Evolutionary conservation across 1,140 invertebrate species (phyloP), one percentile per base, ranked within the genome.

Genomic region (Ptiloglossa arizonensis): DNA sequence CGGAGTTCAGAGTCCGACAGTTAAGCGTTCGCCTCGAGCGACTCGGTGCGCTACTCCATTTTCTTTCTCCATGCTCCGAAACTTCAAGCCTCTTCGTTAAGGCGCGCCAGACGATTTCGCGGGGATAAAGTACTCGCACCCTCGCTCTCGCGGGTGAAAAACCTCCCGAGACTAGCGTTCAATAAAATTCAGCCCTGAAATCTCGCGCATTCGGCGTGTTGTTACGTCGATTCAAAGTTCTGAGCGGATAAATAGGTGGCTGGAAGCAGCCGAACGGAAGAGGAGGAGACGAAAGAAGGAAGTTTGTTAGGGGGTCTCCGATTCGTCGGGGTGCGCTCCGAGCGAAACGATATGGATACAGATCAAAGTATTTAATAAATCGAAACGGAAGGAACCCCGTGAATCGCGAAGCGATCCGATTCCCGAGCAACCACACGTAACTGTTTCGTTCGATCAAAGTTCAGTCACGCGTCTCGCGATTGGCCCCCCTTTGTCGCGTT

Each of bases 281-380:
- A 24, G 46, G 4, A 8, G 9, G n/a, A 8, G n/a, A 75, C 15
- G 50, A 24, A 59, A 15, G 35, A n/a, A 9, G 38, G 27, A 69
- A 60, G 41, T 73, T 73, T 73, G 22, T 50, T 44, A 64, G 71
- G n/a, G n/a, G n/a, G n/a, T n/a, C n/a, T n/a, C n/a, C n/a, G n/a
- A n/a, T n/a, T n/a, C n/a, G n/a, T n/a, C n/a, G n/a, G n/a, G n/a
- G n/a, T n/a, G 5, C 15, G 32, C 35, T 24, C 29, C 29, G 38
- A 19, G 9, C 6, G 22, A 27, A 17, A 63, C 11, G 46, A 54
- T 54, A 66, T 54, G 22, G 35, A 41, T 41, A 1, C 24, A 41
- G 60, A 52, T 22, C 48, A 41, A 32, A 38, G 22, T 32, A 15
- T 41, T 73, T 54, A 73, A 29, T 32, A 35, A 50, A 44, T 13